These are phyloP conservation scores for Taurulus bubalis DNA, from an alignment of 2,113 vertebrate species.

Conservation along the genomic window DNA sequence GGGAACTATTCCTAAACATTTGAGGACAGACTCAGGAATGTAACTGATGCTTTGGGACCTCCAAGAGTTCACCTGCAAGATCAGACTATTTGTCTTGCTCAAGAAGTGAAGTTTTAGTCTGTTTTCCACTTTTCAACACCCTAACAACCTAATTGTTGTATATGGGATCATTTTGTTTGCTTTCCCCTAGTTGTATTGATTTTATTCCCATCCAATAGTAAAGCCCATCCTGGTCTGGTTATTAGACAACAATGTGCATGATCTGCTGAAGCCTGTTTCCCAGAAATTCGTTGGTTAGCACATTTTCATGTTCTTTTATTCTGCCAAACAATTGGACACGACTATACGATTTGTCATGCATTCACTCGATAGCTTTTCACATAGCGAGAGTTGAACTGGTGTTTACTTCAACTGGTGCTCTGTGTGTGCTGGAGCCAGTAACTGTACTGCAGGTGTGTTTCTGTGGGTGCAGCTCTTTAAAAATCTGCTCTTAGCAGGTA, in stretches of 20 bases:
- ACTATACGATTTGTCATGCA: too few species aligned
- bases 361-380: too few species aligned
- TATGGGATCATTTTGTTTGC: background rate
- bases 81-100: background rate
- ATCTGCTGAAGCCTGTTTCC: background rate
- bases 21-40: background rate
- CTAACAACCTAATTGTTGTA: background rate
- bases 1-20: background rate
- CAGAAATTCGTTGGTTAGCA: background rate
- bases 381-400: background rate
- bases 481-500: conserved; percentile 55
- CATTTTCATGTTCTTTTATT: background rate
- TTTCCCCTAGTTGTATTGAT: background rate
- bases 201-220: background rate
- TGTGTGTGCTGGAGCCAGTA: background rate
- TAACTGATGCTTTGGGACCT: background rate
- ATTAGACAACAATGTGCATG: background rate
- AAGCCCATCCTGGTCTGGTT: background rate
- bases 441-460: conserved; percentile 10
- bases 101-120: background rate
- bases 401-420: conserved; percentile 9
- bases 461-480: conserved; percentile 22
- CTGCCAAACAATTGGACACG: background rate
- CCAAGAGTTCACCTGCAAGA: background rate
- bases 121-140: background rate